Evolutionary conservation across 2,888 invertebrate genomes (phyloP).

Genomic region (Caenorhabditis sulstoni): DNA sequence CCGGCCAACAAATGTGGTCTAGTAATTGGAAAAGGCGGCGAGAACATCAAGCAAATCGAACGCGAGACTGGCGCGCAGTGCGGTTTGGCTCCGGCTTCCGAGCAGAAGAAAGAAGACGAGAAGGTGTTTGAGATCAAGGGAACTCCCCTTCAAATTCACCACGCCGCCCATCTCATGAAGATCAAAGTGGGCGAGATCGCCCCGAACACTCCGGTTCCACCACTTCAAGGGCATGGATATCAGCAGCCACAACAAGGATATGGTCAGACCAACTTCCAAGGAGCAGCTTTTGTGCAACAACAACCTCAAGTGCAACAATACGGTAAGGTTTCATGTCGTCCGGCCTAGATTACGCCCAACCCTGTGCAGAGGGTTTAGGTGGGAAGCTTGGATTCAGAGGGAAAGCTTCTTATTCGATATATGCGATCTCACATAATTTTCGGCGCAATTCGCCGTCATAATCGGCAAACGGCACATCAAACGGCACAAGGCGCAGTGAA

Average conservation of each 20-base stretch:
- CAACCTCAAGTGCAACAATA: constrained; percentile 17
- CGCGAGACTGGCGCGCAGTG: constrained; percentile 93
- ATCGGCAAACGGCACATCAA: too few species aligned
- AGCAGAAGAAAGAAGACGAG: constrained; percentile 87
- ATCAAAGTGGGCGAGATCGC: constrained; percentile 86
- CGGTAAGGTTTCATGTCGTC: constrained; percentile 18
- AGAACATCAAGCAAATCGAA: constrained; percentile 89
- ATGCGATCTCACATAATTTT: too few species aligned
- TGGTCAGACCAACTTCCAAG: constrained; percentile 7
- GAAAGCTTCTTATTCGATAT: too few species aligned
- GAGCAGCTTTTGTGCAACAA: neutral
- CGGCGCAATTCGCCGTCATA: too few species aligned
- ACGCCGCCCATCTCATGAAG: constrained; percentile 94
- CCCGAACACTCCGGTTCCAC: constrained; percentile 76
- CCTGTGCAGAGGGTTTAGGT: too few species aligned
- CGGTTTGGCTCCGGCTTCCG: constrained; percentile 91
- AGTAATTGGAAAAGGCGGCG: constrained; percentile 96
- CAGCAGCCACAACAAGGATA: constrained; percentile 12
- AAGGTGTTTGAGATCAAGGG: constrained; percentile 93
- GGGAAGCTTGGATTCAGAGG: too few species aligned
- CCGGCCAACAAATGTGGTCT: constrained; percentile 96
- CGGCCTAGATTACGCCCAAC: too few species aligned
- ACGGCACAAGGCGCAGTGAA: too few species aligned
- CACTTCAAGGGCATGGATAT: constrained; percentile 40
- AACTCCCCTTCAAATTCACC: constrained; percentile 92